These are phyloP conservation scores for Drosophila rufa DNA, from an alignment of 1,140 invertebrate genomes.

Conservation along the genomic window DNA sequence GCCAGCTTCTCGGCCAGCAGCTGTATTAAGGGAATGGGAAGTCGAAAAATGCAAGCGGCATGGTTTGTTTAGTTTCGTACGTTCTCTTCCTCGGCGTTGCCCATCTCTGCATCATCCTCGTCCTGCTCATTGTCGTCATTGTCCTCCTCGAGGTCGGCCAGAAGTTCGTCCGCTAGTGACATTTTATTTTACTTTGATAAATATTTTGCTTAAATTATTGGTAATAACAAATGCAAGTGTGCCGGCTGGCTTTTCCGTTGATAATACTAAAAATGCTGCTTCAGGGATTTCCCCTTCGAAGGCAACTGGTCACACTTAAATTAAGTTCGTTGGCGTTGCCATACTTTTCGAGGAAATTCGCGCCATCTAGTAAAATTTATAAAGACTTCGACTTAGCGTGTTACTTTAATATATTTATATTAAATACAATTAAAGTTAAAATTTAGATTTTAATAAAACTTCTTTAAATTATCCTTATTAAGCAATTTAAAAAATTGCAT, in stretches of 20 bases:
- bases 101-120: conserved; percentile 86
- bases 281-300: neutral
- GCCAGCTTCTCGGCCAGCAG: conserved; percentile 75
- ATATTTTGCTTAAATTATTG: neutral
- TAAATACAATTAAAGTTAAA: no score
- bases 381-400: no score
- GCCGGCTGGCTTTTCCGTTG: rapidly evolving
- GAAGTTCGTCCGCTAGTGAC: conserved; percentile 97
- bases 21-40: conserved; percentile 50
- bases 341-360: no score
- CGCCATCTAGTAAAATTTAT: no score
- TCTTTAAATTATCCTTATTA: no score
- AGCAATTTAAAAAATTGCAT: no score
- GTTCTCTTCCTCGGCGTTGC: conserved; percentile 55
- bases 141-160: conserved; percentile 97
- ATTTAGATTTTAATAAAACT: no score
- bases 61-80: conserved; percentile 24
- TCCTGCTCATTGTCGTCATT: conserved; percentile 91
- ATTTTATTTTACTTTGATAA: conserved; percentile 86
- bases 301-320: neutral
- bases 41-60: neutral
- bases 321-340: no score
- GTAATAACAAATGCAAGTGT: neutral
- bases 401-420: no score
- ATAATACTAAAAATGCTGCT: neutral